These are phyloP conservation scores for Rugalucina vietnamica DNA, from an alignment of 2,888 invertebrate genomes.

Conservation along the genomic window DNA sequence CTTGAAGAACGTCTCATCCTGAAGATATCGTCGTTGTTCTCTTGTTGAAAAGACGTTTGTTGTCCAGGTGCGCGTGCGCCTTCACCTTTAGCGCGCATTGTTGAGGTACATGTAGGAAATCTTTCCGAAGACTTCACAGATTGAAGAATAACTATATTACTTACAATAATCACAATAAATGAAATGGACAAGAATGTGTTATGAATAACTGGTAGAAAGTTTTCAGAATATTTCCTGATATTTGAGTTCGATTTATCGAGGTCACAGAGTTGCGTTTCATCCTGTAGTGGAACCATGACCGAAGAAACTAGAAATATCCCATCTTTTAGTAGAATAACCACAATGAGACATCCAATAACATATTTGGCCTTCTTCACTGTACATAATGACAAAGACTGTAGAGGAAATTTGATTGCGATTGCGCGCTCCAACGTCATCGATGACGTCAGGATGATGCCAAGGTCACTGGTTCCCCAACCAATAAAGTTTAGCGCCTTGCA, in stretches of 20 bases:
- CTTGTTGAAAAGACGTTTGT: background rate
- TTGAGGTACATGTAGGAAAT: background rate
- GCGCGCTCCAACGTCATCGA: conserved; percentile 77
- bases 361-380: conserved; percentile 68
- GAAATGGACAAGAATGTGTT: conserved; percentile 66
- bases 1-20: conserved; percentile 28
- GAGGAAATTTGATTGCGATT: conserved; percentile 70
- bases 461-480: conserved; percentile 73
- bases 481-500: conserved; percentile 72
- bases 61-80: background rate
- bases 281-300: conserved; percentile 53
- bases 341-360: conserved; percentile 52
- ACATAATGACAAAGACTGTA: conserved; percentile 68
- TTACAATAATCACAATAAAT: conserved; percentile 67
- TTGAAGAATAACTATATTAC: conserved; percentile 70
- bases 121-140: conserved; percentile 60
- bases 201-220: conserved; percentile 70
- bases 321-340: conserved; percentile 68
- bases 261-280: conserved; percentile 66
- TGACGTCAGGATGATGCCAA: conserved; percentile 71
- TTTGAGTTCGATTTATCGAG: conserved; percentile 49
- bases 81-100: background rate
- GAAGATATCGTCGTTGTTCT: background rate
- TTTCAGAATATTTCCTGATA: conserved; percentile 32
- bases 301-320: conserved; percentile 61